Base-by-base conservation (phyloP, 2,797 vertebrate species). In the Rachycentron canadum region DNA sequence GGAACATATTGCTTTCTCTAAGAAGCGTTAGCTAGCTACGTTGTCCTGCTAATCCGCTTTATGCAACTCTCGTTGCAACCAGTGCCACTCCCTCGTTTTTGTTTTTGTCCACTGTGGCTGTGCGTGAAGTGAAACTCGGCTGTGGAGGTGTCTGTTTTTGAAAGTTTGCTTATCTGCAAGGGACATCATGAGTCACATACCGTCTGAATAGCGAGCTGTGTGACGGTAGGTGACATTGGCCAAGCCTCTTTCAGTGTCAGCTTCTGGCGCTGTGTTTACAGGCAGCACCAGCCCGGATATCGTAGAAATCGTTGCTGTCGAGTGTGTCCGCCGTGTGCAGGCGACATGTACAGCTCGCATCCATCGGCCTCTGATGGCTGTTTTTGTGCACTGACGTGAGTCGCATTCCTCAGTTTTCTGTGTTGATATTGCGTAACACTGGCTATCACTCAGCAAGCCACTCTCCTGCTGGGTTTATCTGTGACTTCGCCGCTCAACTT, bases 371-470 rank as follows among this genome's bases (percentile, higher is more conserved):
- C 68, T 40, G 81, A 56, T 70, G 70, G 28, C 47, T 76, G 66
- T 76, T 83, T 80, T 89, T 79, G 83, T 88, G 77, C 81, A 69
- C 79, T 85, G 92, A 89, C 91, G 90, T 85, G 90, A 91, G 88
- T 87, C 88, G 93, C 93, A 95, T 95, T 94, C 92, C 92, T 93
- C 78, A n/a, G 85, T 89, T 88, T 88, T 83, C 79, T 72, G 85
- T 94, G 93, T 94, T 91, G 92, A 88, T 90, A 88, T 95, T 95
- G 94, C 93, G 88, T 94, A 95, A 95, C 92, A 34, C 70, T 30
- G 79, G 58, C 74, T 64, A 57, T 72, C 90, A 73, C 69, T 82
- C 86, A 68, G 79, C 82, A 47, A 79, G 84, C 84, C 73, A 16
- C 69, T 79, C 81, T 74, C 78, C 78, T 82, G 83, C 82, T 66